Base-by-base conservation (phyloP, 2,113 vertebrate genomes). In the Petrocephalus microphthalmus region DNA sequence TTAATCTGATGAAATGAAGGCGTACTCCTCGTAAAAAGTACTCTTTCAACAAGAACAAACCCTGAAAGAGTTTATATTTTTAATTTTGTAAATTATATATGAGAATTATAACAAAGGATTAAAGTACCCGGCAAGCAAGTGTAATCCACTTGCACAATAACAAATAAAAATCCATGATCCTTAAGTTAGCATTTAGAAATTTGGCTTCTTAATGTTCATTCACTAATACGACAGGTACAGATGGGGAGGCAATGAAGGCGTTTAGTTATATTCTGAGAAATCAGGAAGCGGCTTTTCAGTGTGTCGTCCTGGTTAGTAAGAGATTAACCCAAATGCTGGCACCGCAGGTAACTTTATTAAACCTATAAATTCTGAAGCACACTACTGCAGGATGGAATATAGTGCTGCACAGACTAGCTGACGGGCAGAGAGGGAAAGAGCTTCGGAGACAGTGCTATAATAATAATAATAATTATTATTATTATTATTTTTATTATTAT, bases 271-370 rank as follows among this genome's bases (percentile, higher is more conserved):
- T 78, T 42, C 29, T 78, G 71, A 33, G 25, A 78, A 78, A 78
- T 19, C 17, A 19, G 57, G 8, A 25, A 64, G n/a, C 22, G 7
- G n/a, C 57, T 64, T 86, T 86, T 86, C 25, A 45, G 42, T 22
- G 52, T 19, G 19, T 67, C 22, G 93, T 92, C 91, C 90, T 91
- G 90, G 92, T 92, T 95, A 95, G 95, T 95, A 94, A 94, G 91
- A 94, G 93, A 94, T 95, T 94, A 95, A 94, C 94, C 93, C 89
- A 94, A 93, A 95, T 93, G 90, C 92, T 93, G 91, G 82, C 7
- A 33, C 82, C 89, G 90, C 89, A 85, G 85, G 83, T 90, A 88
- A 89, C 64, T 91, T 87, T 17, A 56, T 89, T 56, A 64, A 89
- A 87, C 89, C 87, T 89, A 87, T 86, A 91, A 89, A 83, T 78